These are phyloP conservation scores for Panopea generosa DNA, from an alignment of 2,888 invertebrate species.

Conservation along the genomic window DNA sequence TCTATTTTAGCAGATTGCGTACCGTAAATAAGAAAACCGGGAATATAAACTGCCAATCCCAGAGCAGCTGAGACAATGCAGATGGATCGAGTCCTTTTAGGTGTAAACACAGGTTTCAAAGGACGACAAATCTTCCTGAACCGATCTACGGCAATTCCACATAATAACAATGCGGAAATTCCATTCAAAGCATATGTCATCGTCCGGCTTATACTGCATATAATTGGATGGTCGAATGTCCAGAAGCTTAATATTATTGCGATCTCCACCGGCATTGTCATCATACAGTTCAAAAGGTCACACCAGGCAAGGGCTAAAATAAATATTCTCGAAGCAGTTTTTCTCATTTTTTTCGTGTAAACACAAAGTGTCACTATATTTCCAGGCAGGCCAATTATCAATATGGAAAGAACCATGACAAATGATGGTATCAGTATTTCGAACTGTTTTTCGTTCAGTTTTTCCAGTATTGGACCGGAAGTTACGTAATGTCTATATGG, in stretches of 20 bases:
- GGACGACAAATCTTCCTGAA: constrained; percentile 65
- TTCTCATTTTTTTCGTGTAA: constrained; percentile 54
- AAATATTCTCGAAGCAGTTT: constrained; percentile 61
- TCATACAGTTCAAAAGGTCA: constrained; percentile 61
- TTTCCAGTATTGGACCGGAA: constrained; percentile 2
- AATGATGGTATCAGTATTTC: constrained; percentile 53
- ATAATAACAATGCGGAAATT: constrained; percentile 52
- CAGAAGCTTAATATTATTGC: constrained; percentile 46
- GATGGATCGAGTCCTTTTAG: constrained; percentile 50
- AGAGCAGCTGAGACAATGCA: constrained; percentile 42
- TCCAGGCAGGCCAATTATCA: constrained; percentile 49
- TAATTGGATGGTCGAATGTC: constrained; percentile 42
- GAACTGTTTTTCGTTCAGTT: constrained; percentile 33
- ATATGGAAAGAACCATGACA: constrained; percentile 32
- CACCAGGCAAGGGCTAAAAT: constrained; percentile 59
- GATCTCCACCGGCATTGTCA: constrained; percentile 63
- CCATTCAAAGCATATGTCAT: constrained; percentile 56
- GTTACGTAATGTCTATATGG: neutral
- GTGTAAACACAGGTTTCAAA: constrained; percentile 60
- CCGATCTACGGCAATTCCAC: constrained; percentile 63
- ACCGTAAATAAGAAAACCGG: constrained; percentile 60
- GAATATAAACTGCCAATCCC: constrained; percentile 59
- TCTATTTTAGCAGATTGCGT: constrained; percentile 42
- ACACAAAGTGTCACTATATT: constrained; percentile 50
- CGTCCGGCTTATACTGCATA: constrained; percentile 43